Evolutionary conservation across 2,888 invertebrate genomes (phyloP), one percentile per base, ranked within the genome.

Genomic region (Drosophila conformis): DNA sequence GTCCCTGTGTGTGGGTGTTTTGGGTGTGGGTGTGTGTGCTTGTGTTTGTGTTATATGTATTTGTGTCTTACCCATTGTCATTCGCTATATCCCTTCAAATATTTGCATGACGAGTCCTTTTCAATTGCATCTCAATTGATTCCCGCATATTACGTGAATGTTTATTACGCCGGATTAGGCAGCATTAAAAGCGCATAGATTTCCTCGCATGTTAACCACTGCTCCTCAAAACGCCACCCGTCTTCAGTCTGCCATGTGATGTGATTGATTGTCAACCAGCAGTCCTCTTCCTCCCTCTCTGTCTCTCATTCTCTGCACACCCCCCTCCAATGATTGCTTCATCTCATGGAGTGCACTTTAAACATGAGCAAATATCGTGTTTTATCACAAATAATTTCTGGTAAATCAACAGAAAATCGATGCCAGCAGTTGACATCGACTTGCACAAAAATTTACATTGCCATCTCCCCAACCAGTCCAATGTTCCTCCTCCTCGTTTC

Each of bases 381-480:
- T 92, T 93, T 92, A 92, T 92, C 92, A 83, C 91, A 89, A 89
- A 90, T 89, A 88, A 92, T 90, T 90, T 86, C 85, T 87, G 88
- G 88, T 87, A 91, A 92, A 91, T 88, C 91, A 90, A 91, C 83
- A 80, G 76, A 79, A 90, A 89, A 91, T 91, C 91, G 90, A 91
- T 91, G 84, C 40, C 76, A 76, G 36, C 63, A 67, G 73, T 77
- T 74, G 75, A 71, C 75, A 82, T 62, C 52, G 54, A 69, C 57
- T 57, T 31, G 38, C 31, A 33, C 63, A 80, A 60, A 62, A 66
- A 75, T 73, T 52, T 82, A 85, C 70, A 71, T 70, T 72, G 59
- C 21, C 42, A 51, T 54, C 52, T 46, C 52, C 51, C 40, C 11
- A 46, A 8, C 25, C 46, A 46, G 7, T 46, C 25, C 25, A 46